Evolutionary conservation across 2,113 vertebrate species (phyloP), one percentile per base, ranked within the genome.

Genomic region (Alethe castanea): DNA sequence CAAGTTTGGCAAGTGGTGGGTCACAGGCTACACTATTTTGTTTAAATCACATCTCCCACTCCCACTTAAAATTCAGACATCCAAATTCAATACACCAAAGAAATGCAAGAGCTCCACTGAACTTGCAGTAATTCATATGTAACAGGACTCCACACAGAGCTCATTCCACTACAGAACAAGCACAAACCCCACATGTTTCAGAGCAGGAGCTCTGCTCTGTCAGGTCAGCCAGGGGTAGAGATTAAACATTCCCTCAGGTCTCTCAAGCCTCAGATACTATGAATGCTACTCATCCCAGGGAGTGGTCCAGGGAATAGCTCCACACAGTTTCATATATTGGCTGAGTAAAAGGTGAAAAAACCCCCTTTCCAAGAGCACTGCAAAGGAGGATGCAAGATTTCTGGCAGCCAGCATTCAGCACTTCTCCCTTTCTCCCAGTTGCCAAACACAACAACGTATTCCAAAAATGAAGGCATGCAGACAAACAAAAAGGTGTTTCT

Each of bases 31-130:
- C 56, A 76, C 40, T 65, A 53, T 56, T 97, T 94, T 96, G 88
- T 94, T 94, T 92, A 91, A 92, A 91, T 94, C 83, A 95, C 83
- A 91, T 76, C 83, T 94, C 86, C 91, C 76, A 92, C 89, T 95
- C 83, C 65, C 85, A 53, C 70, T 97, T 94, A 84, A 86, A 96
- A 97, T 89, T 94, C 83, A 94, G 65, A 53, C 60, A 84, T 72
- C 45, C 65, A 71, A 60, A 94, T 36, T 60, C 64, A 52, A 44
- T 59, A 53, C 48, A 81, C 74, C 22, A 84, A 65, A 81, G 72
- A 62, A 84, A 81, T 24, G 44, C 40, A 48, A 14, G 28, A 76
- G 33, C 81, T 92, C 28, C 73, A 44, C 0, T 81, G 91, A 93
- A 84, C 42, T 47, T 67, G 31, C 22, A 56, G 38, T 44, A 84